A percentile compares a stretch with the other conserved stretches of the same genome.
Evolutionary conservation across 1,140 invertebrate species (phyloP).

Genomic region (Marisa cornuarietis): DNA sequence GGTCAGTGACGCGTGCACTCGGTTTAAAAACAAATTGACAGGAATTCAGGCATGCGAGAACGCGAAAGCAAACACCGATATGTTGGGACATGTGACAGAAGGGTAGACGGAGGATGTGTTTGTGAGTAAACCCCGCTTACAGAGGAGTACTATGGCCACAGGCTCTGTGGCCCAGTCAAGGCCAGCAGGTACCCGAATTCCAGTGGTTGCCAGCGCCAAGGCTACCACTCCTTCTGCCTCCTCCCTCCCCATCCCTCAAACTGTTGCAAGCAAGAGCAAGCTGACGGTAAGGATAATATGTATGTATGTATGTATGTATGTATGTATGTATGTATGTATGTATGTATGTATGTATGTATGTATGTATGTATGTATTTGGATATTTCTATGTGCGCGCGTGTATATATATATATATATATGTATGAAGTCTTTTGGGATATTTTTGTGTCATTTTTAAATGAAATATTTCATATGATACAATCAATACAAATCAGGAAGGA

Average conservation of each 20-base stretch:
- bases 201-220: slow-evolving; percentile 6
- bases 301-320: background rate
- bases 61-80: too few relatives aligned
- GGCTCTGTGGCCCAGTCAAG: slow-evolving; percentile 23
- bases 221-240: background rate
- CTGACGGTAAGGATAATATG: slow-evolving; percentile 12
- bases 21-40: too few relatives aligned
- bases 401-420: background rate
- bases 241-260: background rate
- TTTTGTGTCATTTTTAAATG: background rate
- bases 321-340: background rate
- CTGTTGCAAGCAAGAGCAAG: slow-evolving; percentile 13
- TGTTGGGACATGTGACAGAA: too few relatives aligned
- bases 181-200: slow-evolving; percentile 20
- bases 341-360: slow-evolving; percentile 1
- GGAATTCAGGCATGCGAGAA: too few relatives aligned
- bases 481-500: too few relatives aligned
- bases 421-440: background rate
- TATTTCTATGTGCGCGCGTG: background rate
- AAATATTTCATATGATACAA: too few relatives aligned
- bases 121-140: background rate
- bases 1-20: too few relatives aligned
- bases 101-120: background rate
- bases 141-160: slow-evolving; percentile 24
- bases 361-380: background rate